Conservation (phyloP, 1,140 invertebrate genomes). For the Leptinotarsa defecta region DNA sequence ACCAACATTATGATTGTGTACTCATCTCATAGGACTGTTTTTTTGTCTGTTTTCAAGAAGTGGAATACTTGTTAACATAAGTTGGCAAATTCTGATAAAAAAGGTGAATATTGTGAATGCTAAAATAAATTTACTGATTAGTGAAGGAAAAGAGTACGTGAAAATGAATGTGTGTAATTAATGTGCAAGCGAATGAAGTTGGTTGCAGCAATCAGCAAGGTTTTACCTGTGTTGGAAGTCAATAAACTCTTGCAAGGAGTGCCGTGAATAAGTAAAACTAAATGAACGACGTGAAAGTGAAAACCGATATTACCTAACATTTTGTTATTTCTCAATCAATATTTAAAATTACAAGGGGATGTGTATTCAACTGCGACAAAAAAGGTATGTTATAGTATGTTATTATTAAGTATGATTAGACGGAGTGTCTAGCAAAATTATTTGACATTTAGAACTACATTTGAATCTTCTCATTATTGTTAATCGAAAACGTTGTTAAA, state of each 20-base stretch:
- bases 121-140: background rate
- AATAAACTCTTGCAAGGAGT: slow-evolving; percentile 51
- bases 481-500: slow-evolving; percentile 33
- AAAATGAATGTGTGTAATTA: slow-evolving; percentile 2
- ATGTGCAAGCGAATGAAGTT: slow-evolving; percentile 31
- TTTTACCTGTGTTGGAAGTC: slow-evolving; percentile 47
- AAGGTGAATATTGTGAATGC: too few species aligned
- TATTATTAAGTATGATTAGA: background rate
- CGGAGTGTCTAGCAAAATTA: too few species aligned
- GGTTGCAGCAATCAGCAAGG: slow-evolving; percentile 31
- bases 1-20: slow-evolving; percentile 40
- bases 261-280: slow-evolving; percentile 41
- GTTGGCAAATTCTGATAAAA: too few species aligned
- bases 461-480: slow-evolving; percentile 28
- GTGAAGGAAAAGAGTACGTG: background rate
- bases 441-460: background rate
- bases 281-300: slow-evolving; percentile 47
- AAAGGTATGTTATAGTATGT: slow-evolving; percentile 23
- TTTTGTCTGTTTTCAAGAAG: slow-evolving; percentile 25
- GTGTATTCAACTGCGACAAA: slow-evolving; percentile 14
- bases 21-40: slow-evolving; percentile 29
- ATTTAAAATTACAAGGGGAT: slow-evolving; percentile 16
- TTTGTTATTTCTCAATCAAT: slow-evolving; percentile 30
- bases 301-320: slow-evolving; percentile 46
- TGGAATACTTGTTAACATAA: background rate